These are phyloP conservation scores for Pilophorus perplexus DNA, from an alignment of 2,888 invertebrate genomes.

Conservation along the genomic window DNA sequence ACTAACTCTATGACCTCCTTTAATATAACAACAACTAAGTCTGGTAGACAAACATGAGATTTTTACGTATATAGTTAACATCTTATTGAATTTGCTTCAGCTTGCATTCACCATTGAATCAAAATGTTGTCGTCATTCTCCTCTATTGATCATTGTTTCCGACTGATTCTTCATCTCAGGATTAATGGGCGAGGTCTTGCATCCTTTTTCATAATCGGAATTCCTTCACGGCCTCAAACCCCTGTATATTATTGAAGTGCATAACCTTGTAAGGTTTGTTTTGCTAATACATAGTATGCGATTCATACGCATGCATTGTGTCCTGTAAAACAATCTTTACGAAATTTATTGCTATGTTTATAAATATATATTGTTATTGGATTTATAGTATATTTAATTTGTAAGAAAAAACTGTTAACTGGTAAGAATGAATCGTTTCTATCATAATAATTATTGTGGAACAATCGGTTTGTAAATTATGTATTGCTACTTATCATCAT, in stretches of 20 bases:
- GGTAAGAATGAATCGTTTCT: neutral
- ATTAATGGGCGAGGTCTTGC: no score
- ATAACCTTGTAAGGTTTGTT: neutral
- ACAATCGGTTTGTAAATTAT: slow-evolving; percentile 40
- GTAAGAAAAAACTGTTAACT: slow-evolving; percentile 35
- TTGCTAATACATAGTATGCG: slow-evolving; percentile 1
- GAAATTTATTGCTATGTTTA: slow-evolving; percentile 32
- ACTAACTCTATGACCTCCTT: no score
- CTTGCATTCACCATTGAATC: no score
- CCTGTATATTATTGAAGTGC: slow-evolving; percentile 11
- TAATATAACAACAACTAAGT: no score
- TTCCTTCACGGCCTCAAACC: slow-evolving; percentile 22
- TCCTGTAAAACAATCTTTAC: slow-evolving; percentile 17
- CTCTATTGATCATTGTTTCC: no score
- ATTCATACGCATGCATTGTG: neutral
- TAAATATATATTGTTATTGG: slow-evolving; percentile 43
- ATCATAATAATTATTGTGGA: neutral
- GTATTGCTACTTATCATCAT: no score
- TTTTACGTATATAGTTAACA: no score
- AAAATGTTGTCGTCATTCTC: no score
- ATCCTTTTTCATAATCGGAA: slow-evolving; percentile 7
- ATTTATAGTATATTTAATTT: slow-evolving; percentile 45
- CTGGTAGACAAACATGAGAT: no score
- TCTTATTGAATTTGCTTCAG: no score
- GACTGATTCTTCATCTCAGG: slow-evolving; percentile 16